Percentiles rank a stretch among this genome's conserved stretches.
phyloP scores from a whole-genome alignment of 2,113 vertebrate genomes.

The Dasyornis broadbenti region DNA sequence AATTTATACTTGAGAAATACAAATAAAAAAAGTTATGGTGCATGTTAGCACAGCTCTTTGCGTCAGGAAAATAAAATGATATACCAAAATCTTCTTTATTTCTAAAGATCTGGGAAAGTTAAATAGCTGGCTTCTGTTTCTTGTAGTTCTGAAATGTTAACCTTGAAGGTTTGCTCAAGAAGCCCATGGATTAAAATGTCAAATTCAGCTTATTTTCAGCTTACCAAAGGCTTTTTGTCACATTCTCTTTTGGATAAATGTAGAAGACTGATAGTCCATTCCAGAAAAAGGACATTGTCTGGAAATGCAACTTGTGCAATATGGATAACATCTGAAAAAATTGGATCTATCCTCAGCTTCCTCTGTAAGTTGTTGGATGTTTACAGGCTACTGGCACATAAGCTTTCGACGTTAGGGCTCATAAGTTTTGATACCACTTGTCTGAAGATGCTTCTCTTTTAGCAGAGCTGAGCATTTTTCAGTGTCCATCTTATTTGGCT shows the following conservation, averaged over 20 bases:
- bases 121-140: neutral
- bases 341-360: neutral
- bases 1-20: neutral
- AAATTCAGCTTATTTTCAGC: neutral
- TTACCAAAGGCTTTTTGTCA: neutral
- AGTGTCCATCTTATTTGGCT: neutral
- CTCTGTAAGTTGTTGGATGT: neutral
- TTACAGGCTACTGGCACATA: neutral
- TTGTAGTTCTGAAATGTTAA: neutral
- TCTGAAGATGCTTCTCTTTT: neutral
- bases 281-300: neutral
- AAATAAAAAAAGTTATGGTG: neutral
- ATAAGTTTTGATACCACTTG: neutral
- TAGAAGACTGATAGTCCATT: neutral
- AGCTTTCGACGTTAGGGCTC: neutral
- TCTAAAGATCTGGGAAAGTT: neutral
- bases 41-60: neutral
- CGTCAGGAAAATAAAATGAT: neutral
- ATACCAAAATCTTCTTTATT: neutral
- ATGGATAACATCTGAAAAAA: neutral
- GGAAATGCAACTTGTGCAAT: neutral
- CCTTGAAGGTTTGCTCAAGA: neutral
- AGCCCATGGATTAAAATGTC: neutral
- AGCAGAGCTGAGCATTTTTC: neutral
- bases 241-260: neutral